phyloP scores from a whole-genome alignment of 2,888 invertebrate species.

The Nymphalis polychloros region DNA sequence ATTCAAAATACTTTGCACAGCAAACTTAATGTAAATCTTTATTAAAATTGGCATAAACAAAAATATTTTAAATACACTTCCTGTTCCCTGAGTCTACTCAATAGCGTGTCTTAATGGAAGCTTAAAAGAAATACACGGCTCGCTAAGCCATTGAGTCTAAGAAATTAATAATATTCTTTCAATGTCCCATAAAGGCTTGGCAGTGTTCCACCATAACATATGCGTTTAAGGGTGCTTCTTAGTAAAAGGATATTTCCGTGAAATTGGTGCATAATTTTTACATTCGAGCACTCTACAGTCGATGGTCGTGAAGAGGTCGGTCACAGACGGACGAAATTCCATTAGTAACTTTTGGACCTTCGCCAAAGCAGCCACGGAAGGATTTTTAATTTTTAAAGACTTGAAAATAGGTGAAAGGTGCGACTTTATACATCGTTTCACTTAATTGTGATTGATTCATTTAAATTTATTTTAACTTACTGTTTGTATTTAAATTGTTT shows the following conservation, averaged over 20 bases:
- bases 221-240: conserved; percentile 47
- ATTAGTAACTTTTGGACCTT: conserved; percentile 73
- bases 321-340: conserved; percentile 70
- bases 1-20: no score
- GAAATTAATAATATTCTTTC: conserved; percentile 22
- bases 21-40: no score
- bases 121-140: conserved; percentile 6
- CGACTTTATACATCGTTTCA: conserved; percentile 8
- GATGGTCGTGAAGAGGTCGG: conserved; percentile 60
- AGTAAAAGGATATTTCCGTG: conserved; percentile 55
- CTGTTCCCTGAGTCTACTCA: not conserved
- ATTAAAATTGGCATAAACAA: not conserved
- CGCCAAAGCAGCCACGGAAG: conserved; percentile 54
- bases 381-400: conserved; percentile 49
- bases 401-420: conserved; percentile 41
- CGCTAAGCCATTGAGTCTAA: conserved; percentile 10
- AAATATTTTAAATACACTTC: not conserved
- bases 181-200: conserved; percentile 35
- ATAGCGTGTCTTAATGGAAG: not conserved
- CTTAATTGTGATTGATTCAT: conserved; percentile 6
- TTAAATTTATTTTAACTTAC: no score
- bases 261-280: conserved; percentile 67
- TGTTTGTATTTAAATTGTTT: no score
- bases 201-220: conserved; percentile 39
- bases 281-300: conserved; percentile 57